phyloP scores from a whole-genome alignment of 2,113 vertebrate genomes.

The Myrmecophaga tridactyla region DNA sequence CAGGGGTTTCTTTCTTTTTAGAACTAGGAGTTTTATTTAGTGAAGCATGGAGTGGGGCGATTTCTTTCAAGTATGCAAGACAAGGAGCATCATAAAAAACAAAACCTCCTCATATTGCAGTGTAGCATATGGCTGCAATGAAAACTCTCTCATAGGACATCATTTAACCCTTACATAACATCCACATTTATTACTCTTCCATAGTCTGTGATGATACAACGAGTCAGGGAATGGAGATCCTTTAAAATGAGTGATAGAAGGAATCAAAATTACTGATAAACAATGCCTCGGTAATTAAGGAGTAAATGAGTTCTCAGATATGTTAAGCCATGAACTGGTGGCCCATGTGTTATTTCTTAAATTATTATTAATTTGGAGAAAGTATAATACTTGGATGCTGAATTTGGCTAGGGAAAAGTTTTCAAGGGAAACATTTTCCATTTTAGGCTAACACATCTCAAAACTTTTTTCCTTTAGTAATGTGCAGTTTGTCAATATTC shows the following conservation, averaged over 20 bases:
- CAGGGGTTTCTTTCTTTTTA: not conserved
- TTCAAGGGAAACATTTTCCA: slow-evolving; percentile 42
- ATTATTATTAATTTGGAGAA: slow-evolving; percentile 44
- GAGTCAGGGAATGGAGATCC: not conserved
- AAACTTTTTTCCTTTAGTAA: not conserved
- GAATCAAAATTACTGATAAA: not conserved
- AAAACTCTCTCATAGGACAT: not conserved
- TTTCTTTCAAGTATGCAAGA: slow-evolving; percentile 19
- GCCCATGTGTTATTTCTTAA: not conserved
- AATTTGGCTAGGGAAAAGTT: not conserved
- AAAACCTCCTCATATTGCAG: not conserved
- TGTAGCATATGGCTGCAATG: not conserved
- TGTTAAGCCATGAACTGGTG: not conserved
- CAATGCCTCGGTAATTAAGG: not conserved
- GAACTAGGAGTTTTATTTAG: not conserved
- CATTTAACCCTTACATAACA: not conserved
- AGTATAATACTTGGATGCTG: not conserved
- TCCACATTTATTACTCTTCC: not conserved
- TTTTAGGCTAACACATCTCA: slow-evolving; percentile 9
- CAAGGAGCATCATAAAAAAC: not conserved
- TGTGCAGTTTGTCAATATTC: not conserved
- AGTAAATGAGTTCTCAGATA: not conserved
- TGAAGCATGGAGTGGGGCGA: not conserved
- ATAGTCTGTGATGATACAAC: not conserved
- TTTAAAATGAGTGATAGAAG: not conserved